Evolutionary conservation across 2,888 invertebrate genomes (phyloP).

Genomic region (Drosophila mimetica): DNA sequence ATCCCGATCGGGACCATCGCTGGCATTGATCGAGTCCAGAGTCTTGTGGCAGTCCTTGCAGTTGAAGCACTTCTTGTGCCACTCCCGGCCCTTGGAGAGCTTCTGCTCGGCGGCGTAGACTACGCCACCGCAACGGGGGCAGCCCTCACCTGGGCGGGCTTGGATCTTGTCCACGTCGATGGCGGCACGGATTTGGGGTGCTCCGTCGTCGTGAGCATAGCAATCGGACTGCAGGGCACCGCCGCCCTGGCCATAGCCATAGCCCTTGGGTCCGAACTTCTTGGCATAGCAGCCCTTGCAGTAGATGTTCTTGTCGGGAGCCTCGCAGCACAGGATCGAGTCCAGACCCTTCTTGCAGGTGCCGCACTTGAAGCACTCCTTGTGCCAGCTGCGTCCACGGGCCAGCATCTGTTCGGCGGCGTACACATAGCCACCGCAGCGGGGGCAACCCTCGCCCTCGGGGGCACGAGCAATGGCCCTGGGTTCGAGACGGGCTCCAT

Average conservation of each 20-base stretch:
- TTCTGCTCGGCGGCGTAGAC: constrained; percentile 98
- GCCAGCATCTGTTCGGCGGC: constrained; percentile 97
- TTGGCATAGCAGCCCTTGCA: constrained; percentile 99
- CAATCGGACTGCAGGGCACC: constrained; percentile 96
- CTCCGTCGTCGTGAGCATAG: constrained; percentile 88
- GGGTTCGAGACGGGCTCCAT: constrained; percentile 89
- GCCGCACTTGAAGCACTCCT: constrained; percentile 96
- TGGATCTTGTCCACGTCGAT: constrained; percentile 92
- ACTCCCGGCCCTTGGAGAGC: constrained; percentile 94
- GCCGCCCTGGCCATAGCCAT: constrained; percentile 98
- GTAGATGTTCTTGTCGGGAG: constrained; percentile 97
- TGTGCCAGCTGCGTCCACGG: constrained; percentile 88
- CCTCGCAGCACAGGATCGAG: constrained; percentile 96
- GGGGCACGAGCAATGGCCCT: constrained; percentile 92
- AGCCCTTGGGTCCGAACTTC: constrained; percentile 98
- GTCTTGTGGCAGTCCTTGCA: constrained; percentile 96
- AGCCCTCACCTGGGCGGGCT: constrained; percentile 94
- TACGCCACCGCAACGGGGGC: constrained; percentile 94
- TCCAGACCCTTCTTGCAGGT: constrained; percentile 94
- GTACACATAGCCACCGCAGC: constrained; percentile 97
- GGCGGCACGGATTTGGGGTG: constrained; percentile 86
- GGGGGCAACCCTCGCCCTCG: constrained; percentile 94
- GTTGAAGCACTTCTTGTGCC: constrained; percentile 97
- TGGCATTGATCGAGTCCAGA: constrained; percentile 97
- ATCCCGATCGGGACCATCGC: constrained; percentile 96